These are phyloP conservation scores for Megaceryle alcyon DNA, from an alignment of 2,797 vertebrate genomes.

Conservation along the genomic window DNA sequence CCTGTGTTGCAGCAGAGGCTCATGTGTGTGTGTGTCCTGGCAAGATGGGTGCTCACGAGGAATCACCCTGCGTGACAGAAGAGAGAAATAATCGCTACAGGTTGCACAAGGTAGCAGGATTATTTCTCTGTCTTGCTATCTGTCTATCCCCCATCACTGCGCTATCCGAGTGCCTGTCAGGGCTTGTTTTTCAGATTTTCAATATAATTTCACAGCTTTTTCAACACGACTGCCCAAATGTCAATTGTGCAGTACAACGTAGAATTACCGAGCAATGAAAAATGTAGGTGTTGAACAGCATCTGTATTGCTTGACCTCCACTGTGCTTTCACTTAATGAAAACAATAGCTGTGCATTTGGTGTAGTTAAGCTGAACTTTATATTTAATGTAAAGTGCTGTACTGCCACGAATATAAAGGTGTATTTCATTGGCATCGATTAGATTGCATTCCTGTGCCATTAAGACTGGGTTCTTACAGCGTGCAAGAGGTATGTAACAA, in stretches of 20 bases:
- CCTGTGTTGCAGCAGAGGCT: neutral
- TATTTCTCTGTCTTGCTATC: neutral
- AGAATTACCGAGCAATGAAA: neutral
- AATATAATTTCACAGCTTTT: constrained; percentile 44
- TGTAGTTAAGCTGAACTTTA: neutral
- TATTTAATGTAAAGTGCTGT: neutral
- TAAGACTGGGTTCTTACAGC: neutral
- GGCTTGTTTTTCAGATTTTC: constrained; percentile 36
- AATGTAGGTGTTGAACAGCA: neutral
- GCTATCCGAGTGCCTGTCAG: constrained; percentile 5
- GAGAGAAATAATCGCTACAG: neutral
- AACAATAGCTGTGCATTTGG: neutral
- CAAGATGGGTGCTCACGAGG: neutral
- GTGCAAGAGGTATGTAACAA: neutral
- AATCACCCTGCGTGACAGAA: neutral
- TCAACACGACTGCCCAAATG: neutral
- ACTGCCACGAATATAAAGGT: neutral
- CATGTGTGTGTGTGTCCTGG: neutral
- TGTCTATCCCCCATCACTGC: neutral
- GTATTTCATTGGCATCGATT: neutral
- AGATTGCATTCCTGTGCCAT: neutral
- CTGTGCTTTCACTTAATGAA: neutral
- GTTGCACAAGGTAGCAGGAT: neutral
- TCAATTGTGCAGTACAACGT: neutral
- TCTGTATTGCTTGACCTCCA: neutral